These are phyloP conservation scores for Rhinichthys osculus DNA, from an alignment of 2,797 vertebrate species.

Conservation along the genomic window DNA sequence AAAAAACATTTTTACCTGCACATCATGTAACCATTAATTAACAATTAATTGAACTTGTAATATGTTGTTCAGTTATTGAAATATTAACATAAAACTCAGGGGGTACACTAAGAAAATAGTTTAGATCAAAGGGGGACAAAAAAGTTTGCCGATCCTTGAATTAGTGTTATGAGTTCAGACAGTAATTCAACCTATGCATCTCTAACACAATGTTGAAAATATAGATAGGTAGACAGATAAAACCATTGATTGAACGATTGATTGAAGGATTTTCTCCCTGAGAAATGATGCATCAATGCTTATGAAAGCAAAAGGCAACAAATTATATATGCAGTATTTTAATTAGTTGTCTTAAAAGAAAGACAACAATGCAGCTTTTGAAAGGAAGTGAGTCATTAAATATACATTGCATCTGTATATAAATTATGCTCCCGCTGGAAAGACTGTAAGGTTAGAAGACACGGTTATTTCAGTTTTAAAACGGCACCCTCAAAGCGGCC, in stretches of 20 bases:
- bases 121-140: background rate
- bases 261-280: background rate
- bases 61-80: background rate
- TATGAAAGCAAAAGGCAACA: conserved; percentile 26
- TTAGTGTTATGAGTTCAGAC: background rate
- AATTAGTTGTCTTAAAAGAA: conserved; percentile 45
- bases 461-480: conserved; percentile 50
- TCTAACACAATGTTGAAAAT: background rate
- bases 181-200: background rate
- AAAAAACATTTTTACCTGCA: background rate
- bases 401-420: conserved; percentile 61
- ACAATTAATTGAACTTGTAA: background rate
- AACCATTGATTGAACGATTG: background rate
- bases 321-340: conserved; percentile 31
- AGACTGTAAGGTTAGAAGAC: conserved; percentile 62
- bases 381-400: conserved; percentile 61
- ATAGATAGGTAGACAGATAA: background rate
- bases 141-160: background rate
- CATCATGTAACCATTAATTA: background rate
- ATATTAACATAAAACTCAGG: background rate
- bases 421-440: conserved; percentile 61
- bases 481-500: conserved; percentile 41
- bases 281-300: background rate
- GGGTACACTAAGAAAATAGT: background rate
- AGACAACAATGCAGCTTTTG: conserved; percentile 47